phyloP scores from a whole-genome alignment of 2,797 vertebrate genomes.

The Xiphorhynchus erythropygius region DNA sequence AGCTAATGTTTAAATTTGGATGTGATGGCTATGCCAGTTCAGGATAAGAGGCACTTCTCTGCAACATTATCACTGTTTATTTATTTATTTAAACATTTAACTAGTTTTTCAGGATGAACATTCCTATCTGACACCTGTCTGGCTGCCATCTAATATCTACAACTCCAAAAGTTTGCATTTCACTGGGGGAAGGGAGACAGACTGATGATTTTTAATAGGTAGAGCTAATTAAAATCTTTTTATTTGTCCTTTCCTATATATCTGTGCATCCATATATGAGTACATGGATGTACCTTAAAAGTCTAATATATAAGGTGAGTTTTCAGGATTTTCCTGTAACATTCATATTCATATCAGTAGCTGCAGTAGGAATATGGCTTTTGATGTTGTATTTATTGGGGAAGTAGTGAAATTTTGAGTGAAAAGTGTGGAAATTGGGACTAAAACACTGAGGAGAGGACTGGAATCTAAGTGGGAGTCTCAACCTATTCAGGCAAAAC shows the following conservation, averaged over 20 bases:
- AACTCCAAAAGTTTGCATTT: background rate
- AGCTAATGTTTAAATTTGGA: background rate
- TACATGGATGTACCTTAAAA: background rate
- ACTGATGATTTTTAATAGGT: background rate
- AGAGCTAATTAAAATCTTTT: background rate
- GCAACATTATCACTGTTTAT: background rate
- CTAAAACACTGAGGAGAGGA: background rate
- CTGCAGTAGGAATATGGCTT: background rate
- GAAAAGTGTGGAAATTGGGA: background rate
- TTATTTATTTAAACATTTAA: background rate
- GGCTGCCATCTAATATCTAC: background rate
- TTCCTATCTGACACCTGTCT: background rate
- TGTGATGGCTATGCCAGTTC: background rate
- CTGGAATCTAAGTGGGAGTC: background rate
- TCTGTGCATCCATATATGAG: background rate
- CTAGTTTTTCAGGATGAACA: background rate
- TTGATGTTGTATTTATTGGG: background rate
- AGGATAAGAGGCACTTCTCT: background rate
- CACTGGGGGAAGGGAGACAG: background rate
- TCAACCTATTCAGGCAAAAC: background rate
- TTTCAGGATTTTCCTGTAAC: background rate
- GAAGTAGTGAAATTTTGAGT: background rate
- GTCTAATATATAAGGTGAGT: background rate
- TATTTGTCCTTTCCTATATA: background rate
- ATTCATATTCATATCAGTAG: background rate